phyloP scores from a whole-genome alignment of 2,797 vertebrate genomes.

The Atherinosoma microstoma region DNA sequence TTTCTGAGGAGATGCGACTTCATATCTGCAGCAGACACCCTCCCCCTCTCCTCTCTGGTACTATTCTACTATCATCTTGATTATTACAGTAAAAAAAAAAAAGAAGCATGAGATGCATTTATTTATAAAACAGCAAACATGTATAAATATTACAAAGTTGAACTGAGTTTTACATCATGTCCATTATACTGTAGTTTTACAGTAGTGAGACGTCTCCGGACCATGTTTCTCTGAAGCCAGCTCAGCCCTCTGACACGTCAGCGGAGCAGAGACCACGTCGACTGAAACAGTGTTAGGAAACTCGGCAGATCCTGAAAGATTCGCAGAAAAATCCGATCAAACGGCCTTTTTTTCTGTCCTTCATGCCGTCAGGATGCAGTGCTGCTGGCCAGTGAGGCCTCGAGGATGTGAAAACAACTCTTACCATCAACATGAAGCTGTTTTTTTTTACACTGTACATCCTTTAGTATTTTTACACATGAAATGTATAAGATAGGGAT shows the following conservation, averaged over 20 bases:
- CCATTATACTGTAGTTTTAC: slow-evolving; percentile 89
- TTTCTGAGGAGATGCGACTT: slow-evolving; percentile 61
- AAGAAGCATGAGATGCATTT: slow-evolving; percentile 98
- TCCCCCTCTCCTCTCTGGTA: slow-evolving; percentile 88
- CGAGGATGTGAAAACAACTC: slow-evolving; percentile 88
- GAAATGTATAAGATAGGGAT: slow-evolving; percentile 93
- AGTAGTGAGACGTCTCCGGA: slow-evolving; percentile 88
- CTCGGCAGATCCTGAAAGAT: slow-evolving; percentile 48
- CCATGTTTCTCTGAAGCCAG: slow-evolving; percentile 56
- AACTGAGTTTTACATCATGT: slow-evolving; percentile 82
- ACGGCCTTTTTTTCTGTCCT: slow-evolving; percentile 70
- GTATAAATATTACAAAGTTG: slow-evolving; percentile 86
- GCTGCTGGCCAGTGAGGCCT: slow-evolving; percentile 86
- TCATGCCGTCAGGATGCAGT: slow-evolving; percentile 68
- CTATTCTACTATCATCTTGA: slow-evolving; percentile 80
- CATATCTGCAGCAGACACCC: slow-evolving; percentile 82
- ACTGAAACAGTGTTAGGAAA: slow-evolving; percentile 44
- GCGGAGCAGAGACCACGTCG: slow-evolving; percentile 29
- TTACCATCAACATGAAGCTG: slow-evolving; percentile 89
- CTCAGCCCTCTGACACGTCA: slow-evolving; percentile 23
- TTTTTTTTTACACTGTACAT: slow-evolving; percentile 99
- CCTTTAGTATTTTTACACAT: slow-evolving; percentile 98
- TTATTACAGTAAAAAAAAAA: slow-evolving; percentile 84
- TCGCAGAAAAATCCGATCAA: slow-evolving; percentile 54
- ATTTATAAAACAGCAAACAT: slow-evolving; percentile 90